Conservation (phyloP, 2,113 vertebrate species). For the Gymnogyps californianus region DNA sequence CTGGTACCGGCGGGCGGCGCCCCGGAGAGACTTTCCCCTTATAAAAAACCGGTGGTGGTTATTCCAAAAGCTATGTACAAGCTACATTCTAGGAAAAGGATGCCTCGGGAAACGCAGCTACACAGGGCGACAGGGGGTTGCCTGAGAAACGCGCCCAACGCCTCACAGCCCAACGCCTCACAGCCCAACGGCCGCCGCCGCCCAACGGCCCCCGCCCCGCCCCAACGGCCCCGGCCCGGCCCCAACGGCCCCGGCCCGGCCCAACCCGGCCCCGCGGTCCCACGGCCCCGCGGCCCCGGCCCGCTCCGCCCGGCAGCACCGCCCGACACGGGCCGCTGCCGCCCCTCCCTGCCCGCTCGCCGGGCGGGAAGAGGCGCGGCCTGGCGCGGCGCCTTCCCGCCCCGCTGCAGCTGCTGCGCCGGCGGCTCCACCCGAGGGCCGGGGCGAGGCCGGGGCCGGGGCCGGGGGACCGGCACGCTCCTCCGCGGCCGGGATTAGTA, state of each 20-base stretch:
- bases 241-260: neutral
- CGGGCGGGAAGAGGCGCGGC: neutral
- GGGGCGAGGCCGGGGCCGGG: no score
- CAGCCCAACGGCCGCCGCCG: neutral
- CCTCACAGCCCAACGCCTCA: constrained; percentile 28
- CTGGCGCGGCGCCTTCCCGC: neutral
- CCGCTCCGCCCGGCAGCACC: neutral
- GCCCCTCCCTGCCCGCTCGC: no score
- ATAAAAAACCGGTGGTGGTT: constrained; percentile 85
- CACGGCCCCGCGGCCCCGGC: neutral
- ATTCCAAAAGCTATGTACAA: constrained; percentile 98
- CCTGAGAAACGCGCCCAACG: constrained; percentile 81
- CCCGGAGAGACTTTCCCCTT: constrained; percentile 80
- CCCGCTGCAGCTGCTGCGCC: neutral
- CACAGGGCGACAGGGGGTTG: constrained; percentile 77
- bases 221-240: neutral
- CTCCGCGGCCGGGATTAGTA: constrained; percentile 69
- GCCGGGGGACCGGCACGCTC: constrained; percentile 67
- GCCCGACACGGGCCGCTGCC: neutral
- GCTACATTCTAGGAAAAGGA: constrained; percentile 96
- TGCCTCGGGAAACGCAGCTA: constrained; percentile 77
- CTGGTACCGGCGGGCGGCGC: constrained; percentile 76
- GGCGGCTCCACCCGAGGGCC: neutral
- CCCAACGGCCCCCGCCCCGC: neutral
- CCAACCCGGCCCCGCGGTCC: no score